Percentiles rank a stretch among this genome's conserved stretches.
Evolutionary conservation across 2,888 invertebrate species (phyloP).

Genomic region (Rapana venosa): DNA sequence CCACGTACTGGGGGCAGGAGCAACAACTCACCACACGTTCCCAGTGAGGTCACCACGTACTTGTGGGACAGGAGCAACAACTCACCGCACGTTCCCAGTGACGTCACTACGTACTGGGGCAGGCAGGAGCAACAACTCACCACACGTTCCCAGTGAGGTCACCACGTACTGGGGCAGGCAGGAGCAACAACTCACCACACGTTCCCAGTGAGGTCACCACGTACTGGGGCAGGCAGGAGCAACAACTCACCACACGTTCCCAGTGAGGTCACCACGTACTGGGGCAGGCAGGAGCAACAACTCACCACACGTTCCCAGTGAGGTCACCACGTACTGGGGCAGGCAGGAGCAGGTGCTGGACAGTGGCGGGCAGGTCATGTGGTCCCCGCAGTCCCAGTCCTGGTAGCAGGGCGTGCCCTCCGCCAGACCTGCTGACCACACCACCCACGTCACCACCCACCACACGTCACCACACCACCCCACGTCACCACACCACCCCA

Average conservation of each 20-base stretch:
- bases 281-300: background rate
- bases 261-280: too few relatives aligned
- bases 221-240: too few relatives aligned
- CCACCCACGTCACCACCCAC: background rate
- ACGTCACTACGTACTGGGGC: too few relatives aligned
- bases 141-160: background rate
- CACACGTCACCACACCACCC: too few relatives aligned
- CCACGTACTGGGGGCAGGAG: background rate
- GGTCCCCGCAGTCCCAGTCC: conserved; percentile 6
- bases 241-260: too few relatives aligned
- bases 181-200: too few relatives aligned
- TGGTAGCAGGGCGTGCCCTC: background rate
- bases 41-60: background rate
- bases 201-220: too few relatives aligned
- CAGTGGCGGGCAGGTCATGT: conserved; percentile 1
- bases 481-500: background rate
- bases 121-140: background rate
- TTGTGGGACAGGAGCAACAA: background rate
- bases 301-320: background rate
- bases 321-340: background rate
- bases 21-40: background rate
- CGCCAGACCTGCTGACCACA: background rate
- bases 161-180: background rate
- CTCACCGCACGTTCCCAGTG: background rate
- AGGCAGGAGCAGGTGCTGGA: background rate